Evolutionary conservation across 2,797 vertebrate species (phyloP).

Genomic region (Tiaroga cobitis): DNA sequence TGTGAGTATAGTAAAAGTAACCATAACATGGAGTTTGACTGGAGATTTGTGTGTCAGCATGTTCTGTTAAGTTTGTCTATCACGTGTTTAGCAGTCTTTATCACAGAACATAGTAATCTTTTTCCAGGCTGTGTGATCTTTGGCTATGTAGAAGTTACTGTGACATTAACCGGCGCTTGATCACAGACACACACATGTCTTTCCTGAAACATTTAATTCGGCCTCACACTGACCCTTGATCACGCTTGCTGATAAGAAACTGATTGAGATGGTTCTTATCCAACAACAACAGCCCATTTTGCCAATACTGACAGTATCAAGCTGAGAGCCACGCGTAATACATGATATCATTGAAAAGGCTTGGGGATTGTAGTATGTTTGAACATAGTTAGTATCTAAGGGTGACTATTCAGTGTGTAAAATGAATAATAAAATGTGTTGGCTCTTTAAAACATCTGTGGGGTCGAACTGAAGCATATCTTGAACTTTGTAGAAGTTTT

Average conservation of each 20-base stretch:
- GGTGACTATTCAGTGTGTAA: not conserved
- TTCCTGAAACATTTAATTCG: constrained; percentile 33
- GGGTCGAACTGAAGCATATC: not conserved
- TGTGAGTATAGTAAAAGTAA: not conserved
- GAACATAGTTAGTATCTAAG: not conserved
- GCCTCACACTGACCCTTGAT: constrained; percentile 23
- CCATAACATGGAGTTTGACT: constrained; percentile 2
- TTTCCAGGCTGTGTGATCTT: not conserved
- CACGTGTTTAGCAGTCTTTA: not conserved
- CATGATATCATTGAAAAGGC: constrained; percentile 9
- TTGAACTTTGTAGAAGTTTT: not conserved
- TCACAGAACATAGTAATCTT: constrained; percentile 14
- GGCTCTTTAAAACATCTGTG: not conserved
- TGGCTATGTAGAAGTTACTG: not conserved
- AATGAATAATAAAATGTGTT: not conserved
- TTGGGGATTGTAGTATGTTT: not conserved
- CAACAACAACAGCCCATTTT: constrained; percentile 51
- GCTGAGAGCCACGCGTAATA: not conserved
- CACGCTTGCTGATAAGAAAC: constrained; percentile 12
- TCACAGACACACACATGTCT: constrained; percentile 13
- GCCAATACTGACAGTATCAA: constrained; percentile 8
- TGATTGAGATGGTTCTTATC: constrained; percentile 30
- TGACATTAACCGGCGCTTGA: not conserved
- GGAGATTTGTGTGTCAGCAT: constrained; percentile 20
- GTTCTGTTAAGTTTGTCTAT: not conserved